Evolutionary conservation across 2,797 vertebrate genomes (phyloP).

Genomic region (Eremophila alpestris): DNA sequence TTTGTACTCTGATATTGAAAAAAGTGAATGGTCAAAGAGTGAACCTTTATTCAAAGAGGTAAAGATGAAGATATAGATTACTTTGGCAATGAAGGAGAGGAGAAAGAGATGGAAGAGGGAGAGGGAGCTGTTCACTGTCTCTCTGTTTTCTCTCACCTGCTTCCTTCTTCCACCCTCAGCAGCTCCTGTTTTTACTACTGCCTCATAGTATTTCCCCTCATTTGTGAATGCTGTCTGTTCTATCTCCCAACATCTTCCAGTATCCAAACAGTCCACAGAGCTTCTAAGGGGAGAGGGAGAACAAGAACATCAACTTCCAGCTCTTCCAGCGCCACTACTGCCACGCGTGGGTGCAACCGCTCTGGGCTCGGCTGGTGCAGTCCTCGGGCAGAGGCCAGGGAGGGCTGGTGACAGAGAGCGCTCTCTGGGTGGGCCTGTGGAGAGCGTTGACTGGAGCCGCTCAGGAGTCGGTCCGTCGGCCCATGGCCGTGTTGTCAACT

Average conservation of each 20-base stretch:
- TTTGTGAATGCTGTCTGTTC: background rate
- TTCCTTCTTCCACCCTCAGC: background rate
- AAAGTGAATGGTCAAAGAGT: background rate
- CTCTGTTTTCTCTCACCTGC: too few relatives aligned
- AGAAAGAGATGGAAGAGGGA: background rate
- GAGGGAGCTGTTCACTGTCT: background rate
- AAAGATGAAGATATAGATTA: background rate
- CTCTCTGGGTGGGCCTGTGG: rapidly evolving
- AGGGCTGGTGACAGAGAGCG: background rate
- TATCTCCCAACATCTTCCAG: background rate
- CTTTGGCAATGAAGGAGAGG: background rate
- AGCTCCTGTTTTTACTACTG: background rate
- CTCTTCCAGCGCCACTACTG: background rate
- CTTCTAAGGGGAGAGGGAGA: background rate
- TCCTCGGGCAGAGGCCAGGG: rapidly evolving
- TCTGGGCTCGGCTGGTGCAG: background rate
- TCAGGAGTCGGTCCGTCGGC: background rate
- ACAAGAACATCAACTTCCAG: background rate
- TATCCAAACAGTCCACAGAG: background rate
- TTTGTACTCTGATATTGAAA: background rate
- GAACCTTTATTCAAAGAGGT: background rate
- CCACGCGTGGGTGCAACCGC: rapidly evolving
- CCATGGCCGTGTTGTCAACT: background rate
- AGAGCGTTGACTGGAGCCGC: rapidly evolving
- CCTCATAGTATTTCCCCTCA: background rate